A percentile compares a stretch with the other conserved stretches of the same genome.
These are phyloP conservation scores for Colistium nudipinnis DNA, from an alignment of 2,113 vertebrate species.

Conservation along the genomic window DNA sequence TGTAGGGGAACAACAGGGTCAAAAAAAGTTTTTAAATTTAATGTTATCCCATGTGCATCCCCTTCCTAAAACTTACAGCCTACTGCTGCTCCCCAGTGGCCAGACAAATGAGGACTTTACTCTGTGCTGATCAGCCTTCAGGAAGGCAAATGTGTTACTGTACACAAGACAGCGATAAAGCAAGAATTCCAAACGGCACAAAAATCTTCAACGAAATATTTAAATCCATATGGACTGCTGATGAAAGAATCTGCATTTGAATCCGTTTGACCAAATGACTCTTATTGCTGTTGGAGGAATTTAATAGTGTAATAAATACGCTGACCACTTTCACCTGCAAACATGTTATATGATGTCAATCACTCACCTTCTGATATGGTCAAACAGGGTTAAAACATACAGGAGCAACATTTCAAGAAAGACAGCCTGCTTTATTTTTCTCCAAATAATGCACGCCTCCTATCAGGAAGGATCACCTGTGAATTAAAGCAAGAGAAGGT, in stretches of 20 bases:
- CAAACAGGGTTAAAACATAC: not conserved
- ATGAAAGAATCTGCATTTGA: not conserved
- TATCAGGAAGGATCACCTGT: not conserved
- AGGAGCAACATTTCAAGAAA: not conserved
- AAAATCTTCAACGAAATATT: not conserved
- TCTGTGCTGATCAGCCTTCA: not conserved
- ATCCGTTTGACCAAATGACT: not conserved
- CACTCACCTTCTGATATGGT: not conserved
- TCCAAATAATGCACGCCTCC: not conserved
- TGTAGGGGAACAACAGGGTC: too few species aligned
- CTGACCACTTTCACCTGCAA: not conserved
- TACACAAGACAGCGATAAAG: not conserved
- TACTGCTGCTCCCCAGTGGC: slow-evolving; percentile 49
- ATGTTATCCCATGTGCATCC: too few species aligned
- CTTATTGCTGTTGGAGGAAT: not conserved
- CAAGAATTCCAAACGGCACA: not conserved
- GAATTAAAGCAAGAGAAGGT: too few species aligned
- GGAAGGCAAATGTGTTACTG: not conserved
- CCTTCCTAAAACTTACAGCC: not conserved
- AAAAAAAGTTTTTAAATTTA: too few species aligned
- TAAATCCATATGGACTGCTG: not conserved
- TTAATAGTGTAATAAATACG: not conserved
- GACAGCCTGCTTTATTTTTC: not conserved
- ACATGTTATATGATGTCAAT: not conserved
- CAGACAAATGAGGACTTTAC: slow-evolving; percentile 15